Evolutionary conservation across 2,888 invertebrate species (phyloP), one percentile per base, ranked within the genome.

Genomic region (Latrodectus elegans): DNA sequence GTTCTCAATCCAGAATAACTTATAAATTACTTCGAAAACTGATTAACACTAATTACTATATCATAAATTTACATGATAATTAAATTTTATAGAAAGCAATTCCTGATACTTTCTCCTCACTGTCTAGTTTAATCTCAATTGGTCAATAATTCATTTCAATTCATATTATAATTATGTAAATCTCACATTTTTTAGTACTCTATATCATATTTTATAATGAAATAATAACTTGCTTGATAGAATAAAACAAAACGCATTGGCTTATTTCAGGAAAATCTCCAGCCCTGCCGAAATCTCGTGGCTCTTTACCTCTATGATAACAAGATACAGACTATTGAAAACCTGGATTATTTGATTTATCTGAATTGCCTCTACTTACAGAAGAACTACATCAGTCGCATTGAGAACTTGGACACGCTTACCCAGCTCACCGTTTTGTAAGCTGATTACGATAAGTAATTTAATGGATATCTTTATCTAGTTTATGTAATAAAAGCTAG

Each of bases 231-330:
- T 22, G 1, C 22, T 22, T 22, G 1, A 22, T 22, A 22, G 22
- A 17, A 22, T 68, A 17, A n/a, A 17, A 22, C 6, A 15, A n/a
- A 15, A 67, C n/a, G 10, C 8, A 2, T 68, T 15, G 15, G 55
- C 15, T 15, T 53, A 1, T 85, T 85, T 11, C 51, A 88, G 88
- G 88, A 85, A 64, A 81, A 88, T 49, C 72, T 88, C 52, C 53
- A 82, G 14, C 51, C 22, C 3, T 88, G 88, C 38, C n/a, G n/a
- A 55, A 88, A 88, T 53, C 77, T 88, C 60, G 67, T 65, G 65
- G 82, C 84, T 15, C 64, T 88, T 9, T 88, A 88, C 52, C 65
- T 85, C 10, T 88, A 88, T 15, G 88, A 88, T 60, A 88, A 88
- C 60, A 84, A 85, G 17, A 88, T 88, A n/a, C 79, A 70, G 22